Base-by-base conservation (phyloP, 1,140 invertebrate genomes). In the Contarinia nasturtii region DNA sequence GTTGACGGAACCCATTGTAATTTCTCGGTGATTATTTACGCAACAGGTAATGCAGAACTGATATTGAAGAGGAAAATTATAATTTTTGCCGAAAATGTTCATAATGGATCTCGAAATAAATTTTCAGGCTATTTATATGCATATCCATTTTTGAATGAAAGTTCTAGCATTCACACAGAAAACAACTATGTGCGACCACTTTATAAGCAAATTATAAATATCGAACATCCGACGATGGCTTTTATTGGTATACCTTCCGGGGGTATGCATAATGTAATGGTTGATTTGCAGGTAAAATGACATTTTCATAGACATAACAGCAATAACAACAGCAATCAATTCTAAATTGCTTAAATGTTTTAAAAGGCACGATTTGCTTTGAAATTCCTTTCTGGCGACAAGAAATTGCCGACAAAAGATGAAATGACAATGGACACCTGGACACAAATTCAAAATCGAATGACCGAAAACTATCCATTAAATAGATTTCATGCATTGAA, bases 1-100 rank as follows among this genome's bases (percentile, higher is more conserved):
- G 50, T 59, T 27, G 77, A 85, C 55, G 76, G 72, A 5, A 68
- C 68, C 10, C 57, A 65, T 40, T 69, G 75, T 55, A 57, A 74
- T 18, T 65, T 79, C 10, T 82, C 88, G 54, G 67, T 71, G 0
- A 65, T 91, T 10, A 75, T 92, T 45, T 77, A 80, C 51, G 89
- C 86, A 56, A 91, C 88, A 47, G 83, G 79, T 80, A 27, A 27
- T n/a, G n/a, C n/a, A n/a, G n/a, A n/a, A n/a, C n/a, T n/a, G n/a
- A n/a, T n/a, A n/a, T n/a, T n/a, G n/a, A n/a, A n/a, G n/a, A n/a
- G n/a, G n/a, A n/a, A n/a, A n/a, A n/a, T n/a, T n/a, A 27, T 27
- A 27, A 27, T 27, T 27, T 27, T 27, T 27, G 27, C 27, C 4
- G 27, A 27, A 27, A 27, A 27, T n/a, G n/a, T n/a, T n/a, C n/a